Base-by-base conservation (phyloP, 2,113 vertebrate genomes). In the Heterotis niloticus region DNA sequence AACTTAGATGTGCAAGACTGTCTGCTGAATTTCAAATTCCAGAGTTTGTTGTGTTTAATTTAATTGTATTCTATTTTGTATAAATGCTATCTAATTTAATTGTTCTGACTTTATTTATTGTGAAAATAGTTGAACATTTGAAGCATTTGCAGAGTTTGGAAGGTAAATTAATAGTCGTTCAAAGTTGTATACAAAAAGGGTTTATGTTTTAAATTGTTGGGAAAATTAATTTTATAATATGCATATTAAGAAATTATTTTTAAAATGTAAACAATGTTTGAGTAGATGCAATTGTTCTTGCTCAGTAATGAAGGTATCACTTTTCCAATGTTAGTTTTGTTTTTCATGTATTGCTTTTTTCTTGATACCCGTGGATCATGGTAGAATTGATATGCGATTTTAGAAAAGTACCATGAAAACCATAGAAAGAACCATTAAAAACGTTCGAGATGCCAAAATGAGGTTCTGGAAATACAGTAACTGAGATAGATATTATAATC, bases 21-120 rank as follows among this genome's bases (percentile, higher is more conserved):
- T 77, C 81, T 83, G 66, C 75, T 81, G 80, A 80, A 69, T 72
- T 64, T 68, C 59, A 79, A 80, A 77, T 75, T 54, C 69, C 75
- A 75, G 60, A 76, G 57, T 77, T 71, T 80, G 77, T 77, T 66
- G 26, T 75, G 57, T 73, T 60, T 76, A 78, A 72, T 83, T 70
- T 82, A 80, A 82, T 83, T 82, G 82, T 79, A 81, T 64, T 81
- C 78, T 85, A 79, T 83, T 83, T 84, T 87, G 76, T 85, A 77
- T 82, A 81, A 54, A 81, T 82, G 64, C 64, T 83, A 66, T 84
- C 70, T 80, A 78, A 82, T 83, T 83, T 83, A 76, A 80, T 79
- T 77, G 71, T 76, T 78, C 66, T 84, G 78, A 80, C 78, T 66
- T 78, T 86, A 87, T 87, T 86, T 87, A 87, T 87, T 82, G 82